phyloP scores from a whole-genome alignment of 2,113 vertebrate genomes.

The Orthonyx spaldingii region DNA sequence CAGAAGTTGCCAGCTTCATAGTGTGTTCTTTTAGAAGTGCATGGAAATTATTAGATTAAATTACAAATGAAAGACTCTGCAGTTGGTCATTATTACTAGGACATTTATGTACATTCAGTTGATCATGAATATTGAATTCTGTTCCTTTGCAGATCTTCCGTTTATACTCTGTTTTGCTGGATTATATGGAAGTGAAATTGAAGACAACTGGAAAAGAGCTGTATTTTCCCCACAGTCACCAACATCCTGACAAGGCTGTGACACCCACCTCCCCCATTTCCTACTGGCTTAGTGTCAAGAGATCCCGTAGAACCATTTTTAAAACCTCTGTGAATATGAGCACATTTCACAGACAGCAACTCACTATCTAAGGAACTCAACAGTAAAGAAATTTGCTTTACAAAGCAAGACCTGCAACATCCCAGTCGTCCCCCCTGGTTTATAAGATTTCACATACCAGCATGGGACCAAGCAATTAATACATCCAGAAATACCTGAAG shows the following conservation, averaged over 20 bases:
- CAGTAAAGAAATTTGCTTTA: not conserved
- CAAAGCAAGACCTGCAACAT: not conserved
- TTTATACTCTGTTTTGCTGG: not conserved
- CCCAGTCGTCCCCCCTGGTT: not conserved
- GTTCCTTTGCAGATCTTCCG: not conserved
- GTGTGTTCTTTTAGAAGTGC: constrained; percentile 55
- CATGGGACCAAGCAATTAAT: constrained; percentile 2
- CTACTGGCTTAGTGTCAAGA: not conserved
- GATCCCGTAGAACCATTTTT: not conserved
- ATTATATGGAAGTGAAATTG: not conserved
- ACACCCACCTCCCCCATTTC: not conserved
- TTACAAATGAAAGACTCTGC: constrained; percentile 68
- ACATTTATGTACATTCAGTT: constrained; percentile 18
- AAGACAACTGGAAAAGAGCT: not conserved
- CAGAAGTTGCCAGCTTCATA: constrained; percentile 57
- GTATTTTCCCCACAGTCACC: not conserved
- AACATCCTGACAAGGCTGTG: not conserved
- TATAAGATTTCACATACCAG: not conserved
- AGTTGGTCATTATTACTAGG: constrained; percentile 47
- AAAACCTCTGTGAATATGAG: not conserved
- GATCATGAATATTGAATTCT: constrained; percentile 8
- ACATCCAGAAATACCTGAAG: not conserved
- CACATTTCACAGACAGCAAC: not conserved
- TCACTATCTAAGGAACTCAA: not conserved
- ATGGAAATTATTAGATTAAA: constrained; percentile 76